These are phyloP conservation scores for Rhopalosiphum padi DNA, from an alignment of 1,140 invertebrate genomes.

Conservation along the genomic window DNA sequence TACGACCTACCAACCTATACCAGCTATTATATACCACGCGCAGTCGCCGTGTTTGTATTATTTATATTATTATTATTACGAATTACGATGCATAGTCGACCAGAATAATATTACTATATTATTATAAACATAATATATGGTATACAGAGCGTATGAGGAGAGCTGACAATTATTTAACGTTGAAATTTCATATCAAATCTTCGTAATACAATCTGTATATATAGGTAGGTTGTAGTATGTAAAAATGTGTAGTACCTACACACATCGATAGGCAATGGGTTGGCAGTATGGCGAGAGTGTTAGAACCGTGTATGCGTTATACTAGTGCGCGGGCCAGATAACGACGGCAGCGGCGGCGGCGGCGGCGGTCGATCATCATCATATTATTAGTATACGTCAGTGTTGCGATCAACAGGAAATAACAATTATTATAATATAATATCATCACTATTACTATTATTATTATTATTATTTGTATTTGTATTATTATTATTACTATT, in stretches of 20 bases:
- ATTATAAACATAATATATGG: neutral
- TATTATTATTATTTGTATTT: too few relatives aligned
- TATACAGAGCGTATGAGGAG: neutral
- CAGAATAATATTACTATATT: neutral
- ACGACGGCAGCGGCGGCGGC: neutral
- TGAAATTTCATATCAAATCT: neutral
- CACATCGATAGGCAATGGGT: neutral
- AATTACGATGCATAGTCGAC: neutral
- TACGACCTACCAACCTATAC: neutral
- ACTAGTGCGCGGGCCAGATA: neutral
- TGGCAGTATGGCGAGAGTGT: neutral
- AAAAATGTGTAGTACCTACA: neutral
- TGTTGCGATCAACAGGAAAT: neutral
- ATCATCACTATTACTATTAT: neutral
- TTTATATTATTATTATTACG: neutral
- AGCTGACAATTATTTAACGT: neutral
- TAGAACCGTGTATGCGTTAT: neutral
- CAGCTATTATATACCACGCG: neutral
- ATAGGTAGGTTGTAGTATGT: neutral
- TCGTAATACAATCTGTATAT: too few relatives aligned
- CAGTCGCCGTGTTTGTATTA: neutral
- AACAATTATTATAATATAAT: neutral
- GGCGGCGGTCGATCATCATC: neutral
- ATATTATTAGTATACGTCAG: neutral
- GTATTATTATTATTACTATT: too few relatives aligned